These are phyloP conservation scores for Stenoptilia bipunctidactyla DNA, from an alignment of 2,888 invertebrate genomes.

Conservation along the genomic window DNA sequence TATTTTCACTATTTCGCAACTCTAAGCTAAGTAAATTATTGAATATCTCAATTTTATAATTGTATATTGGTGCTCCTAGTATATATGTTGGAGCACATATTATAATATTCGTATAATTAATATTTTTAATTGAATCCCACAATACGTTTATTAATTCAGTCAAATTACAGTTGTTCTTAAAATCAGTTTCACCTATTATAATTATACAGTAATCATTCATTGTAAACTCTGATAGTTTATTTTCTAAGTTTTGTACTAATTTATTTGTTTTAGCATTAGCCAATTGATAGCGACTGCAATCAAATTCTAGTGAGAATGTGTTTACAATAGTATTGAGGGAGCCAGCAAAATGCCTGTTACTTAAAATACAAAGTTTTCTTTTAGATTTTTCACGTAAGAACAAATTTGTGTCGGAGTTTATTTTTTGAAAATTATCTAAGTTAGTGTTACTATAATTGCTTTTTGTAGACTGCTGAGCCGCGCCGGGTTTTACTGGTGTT, in stretches of 20 bases:
- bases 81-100: not conserved
- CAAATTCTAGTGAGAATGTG: too few relatives aligned
- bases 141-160: too few relatives aligned
- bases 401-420: too few relatives aligned
- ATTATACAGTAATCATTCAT: slow-evolving; percentile 3
- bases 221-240: slow-evolving; percentile 1
- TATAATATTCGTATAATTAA: not conserved
- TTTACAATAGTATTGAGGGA: too few relatives aligned
- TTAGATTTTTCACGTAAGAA: too few relatives aligned
- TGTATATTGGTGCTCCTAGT: not conserved
- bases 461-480: too few relatives aligned
- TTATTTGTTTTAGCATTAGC: not conserved
- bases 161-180: not conserved
- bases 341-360: too few relatives aligned
- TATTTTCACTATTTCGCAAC: not conserved
- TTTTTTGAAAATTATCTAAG: too few relatives aligned
- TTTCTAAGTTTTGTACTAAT: not conserved
- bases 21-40: slow-evolving; percentile 1
- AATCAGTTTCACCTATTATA: slow-evolving; percentile 1
- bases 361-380: too few relatives aligned
- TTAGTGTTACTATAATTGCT: too few relatives aligned
- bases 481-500: too few relatives aligned
- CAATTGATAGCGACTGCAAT: not conserved
- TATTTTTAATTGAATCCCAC: too few relatives aligned
- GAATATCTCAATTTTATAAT: slow-evolving; percentile 2